Conservation (phyloP, 2,797 vertebrate genomes). For the Galaxias olidus region DNA sequence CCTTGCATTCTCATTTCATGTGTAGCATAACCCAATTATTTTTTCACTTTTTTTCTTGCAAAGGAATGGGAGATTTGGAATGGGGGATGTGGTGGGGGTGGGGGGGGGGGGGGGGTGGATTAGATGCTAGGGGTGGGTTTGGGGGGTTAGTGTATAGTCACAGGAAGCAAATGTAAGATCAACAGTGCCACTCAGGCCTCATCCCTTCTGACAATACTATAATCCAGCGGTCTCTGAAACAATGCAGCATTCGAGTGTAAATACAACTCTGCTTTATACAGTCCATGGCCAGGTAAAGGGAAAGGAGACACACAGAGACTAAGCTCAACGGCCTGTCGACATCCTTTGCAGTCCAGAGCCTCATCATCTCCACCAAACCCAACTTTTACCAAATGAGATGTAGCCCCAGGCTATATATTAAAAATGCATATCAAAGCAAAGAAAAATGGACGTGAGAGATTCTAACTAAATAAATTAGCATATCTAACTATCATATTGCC, state of each 20-base stretch:
- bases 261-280: slow-evolving; percentile 82
- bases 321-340: slow-evolving; percentile 78
- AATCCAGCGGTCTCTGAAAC: slow-evolving; percentile 85
- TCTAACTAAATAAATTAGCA: slow-evolving; percentile 88
- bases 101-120: slow-evolving; percentile 45
- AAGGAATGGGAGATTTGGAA: slow-evolving; percentile 46
- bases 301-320: slow-evolving; percentile 26
- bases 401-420: slow-evolving; percentile 91
- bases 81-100: slow-evolving; percentile 38
- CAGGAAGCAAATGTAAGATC: slow-evolving; percentile 65
- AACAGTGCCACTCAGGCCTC: slow-evolving; percentile 78
- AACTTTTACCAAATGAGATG: slow-evolving; percentile 93
- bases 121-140: slow-evolving; percentile 55
- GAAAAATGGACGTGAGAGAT: slow-evolving; percentile 89
- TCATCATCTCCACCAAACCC: slow-evolving; percentile 87
- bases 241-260: slow-evolving; percentile 88
- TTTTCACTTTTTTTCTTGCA: slow-evolving; percentile 26
- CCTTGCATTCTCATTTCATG: slow-evolving; percentile 50
- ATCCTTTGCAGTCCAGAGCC: slow-evolving; percentile 86
- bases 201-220: slow-evolving; percentile 82
- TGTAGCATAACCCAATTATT: slow-evolving; percentile 49
- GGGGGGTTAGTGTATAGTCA: slow-evolving; percentile 56
- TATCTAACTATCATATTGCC: slow-evolving; percentile 82
- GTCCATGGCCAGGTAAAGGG: slow-evolving; percentile 64
- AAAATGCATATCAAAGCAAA: slow-evolving; percentile 99